Base-by-base conservation (phyloP, 2,888 invertebrate genomes). In the Hydrotaea diabolus region DNA sequence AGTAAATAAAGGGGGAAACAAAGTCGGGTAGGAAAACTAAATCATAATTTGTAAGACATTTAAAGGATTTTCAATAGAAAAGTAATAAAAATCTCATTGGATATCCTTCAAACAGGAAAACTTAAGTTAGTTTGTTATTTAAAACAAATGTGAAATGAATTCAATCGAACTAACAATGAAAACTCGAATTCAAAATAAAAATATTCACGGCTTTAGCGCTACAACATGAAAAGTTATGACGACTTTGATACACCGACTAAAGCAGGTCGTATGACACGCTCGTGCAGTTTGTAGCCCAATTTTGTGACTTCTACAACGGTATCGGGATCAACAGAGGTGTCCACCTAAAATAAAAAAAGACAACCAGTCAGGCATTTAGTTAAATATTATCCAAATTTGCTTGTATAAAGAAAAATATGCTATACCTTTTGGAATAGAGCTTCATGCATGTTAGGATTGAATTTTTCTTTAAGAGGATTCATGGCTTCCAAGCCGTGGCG, bases 381-480 rank as follows among this genome's bases (percentile, higher is more conserved):
- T 23, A 72, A 36, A 17, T 21, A 43, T 31, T 31, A 43, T 55
- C 55, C 3, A 9, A 7, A 21, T 55, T 17, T 53, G 31, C 31
- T 31, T 2, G 15, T 49, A 49, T 13, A n/a, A n/a, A n/a, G n/a
- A 36, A 31, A 31, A 7, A 55, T 26, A 7, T 21, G 1, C 43
- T 59, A 1, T 19, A 96, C 96, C 94, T 98, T 97, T 93, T 98
- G 96, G 93, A 98, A 99, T 49, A 99, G 92, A 0, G 99, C 99
- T 93, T 99, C 99, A 89, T 99, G 99, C 73, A 96, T 93, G 92
- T 99, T 98, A 0, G 99, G 99, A 93, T 99, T 96, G 92, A 99
- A 99, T 91, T 98, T 98, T 90, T 98, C 96, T 87, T 98, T 95
- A 0, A 98, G 89, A 2, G 99, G 99, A 89, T 97, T 95, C 26